phyloP scores from a whole-genome alignment of 1,140 invertebrate species.

The Pogonognathellus flavescens region DNA sequence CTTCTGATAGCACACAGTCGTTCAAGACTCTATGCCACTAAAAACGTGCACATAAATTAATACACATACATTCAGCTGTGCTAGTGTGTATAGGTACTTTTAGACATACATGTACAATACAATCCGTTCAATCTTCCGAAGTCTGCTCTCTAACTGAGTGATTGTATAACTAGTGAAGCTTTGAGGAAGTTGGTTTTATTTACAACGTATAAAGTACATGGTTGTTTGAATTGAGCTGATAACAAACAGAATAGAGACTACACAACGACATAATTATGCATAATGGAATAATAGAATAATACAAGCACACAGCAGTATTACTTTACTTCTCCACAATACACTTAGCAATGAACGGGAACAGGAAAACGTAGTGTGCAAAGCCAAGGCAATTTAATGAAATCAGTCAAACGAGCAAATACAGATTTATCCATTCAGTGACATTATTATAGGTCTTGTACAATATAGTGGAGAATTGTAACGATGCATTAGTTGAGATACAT shows the following conservation, averaged over 20 bases:
- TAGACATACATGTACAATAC: neutral
- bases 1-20: neutral
- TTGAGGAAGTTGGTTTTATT: too few species aligned
- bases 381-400: conserved; percentile 2
- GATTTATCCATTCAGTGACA: conserved; percentile 24
- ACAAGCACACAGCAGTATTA: too few species aligned
- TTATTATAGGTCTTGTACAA: neutral
- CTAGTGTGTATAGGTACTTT: neutral
- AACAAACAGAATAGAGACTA: too few species aligned
- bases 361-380: neutral
- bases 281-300: too few species aligned
- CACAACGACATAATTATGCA: too few species aligned
- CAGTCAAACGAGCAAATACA: neutral
- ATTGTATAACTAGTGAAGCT: neutral
- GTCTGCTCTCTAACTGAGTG: conserved; percentile 31
- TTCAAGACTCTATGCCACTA: neutral
- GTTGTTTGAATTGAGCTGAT: too few species aligned
- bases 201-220: too few species aligned
- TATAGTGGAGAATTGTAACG: neutral
- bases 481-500: too few species aligned
- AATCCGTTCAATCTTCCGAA: neutral
- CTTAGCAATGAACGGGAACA: neutral
- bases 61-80: neutral
- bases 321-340: too few species aligned
- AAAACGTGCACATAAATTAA: neutral